Conservation (phyloP, 2,113 vertebrate genomes). For the Hydrochoerus hydrochaeris region DNA sequence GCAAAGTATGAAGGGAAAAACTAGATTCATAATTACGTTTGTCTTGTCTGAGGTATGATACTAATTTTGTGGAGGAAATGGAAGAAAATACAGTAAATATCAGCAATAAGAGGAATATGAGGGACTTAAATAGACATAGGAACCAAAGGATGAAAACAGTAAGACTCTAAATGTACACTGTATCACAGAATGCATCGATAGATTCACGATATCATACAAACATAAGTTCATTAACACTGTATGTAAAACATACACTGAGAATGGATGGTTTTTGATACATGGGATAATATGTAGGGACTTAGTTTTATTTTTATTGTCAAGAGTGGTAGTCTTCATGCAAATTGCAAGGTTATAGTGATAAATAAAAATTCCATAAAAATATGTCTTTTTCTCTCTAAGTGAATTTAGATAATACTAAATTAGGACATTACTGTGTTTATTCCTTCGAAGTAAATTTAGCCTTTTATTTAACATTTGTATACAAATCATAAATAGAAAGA, state of each 20-base stretch:
- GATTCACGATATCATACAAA: neutral
- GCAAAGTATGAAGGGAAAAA: neutral
- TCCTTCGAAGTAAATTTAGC: neutral
- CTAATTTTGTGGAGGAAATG: slow-evolving; percentile 33
- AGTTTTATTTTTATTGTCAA: neutral
- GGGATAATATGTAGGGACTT: neutral
- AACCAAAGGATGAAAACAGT: neutral
- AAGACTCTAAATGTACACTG: neutral
- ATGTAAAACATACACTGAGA: neutral
- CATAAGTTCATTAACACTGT: neutral
- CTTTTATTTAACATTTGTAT: neutral
- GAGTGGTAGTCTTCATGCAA: neutral
- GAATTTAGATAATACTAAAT: neutral
- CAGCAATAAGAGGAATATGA: neutral
- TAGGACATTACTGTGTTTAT: neutral
- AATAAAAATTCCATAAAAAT: neutral
- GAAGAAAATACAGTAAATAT: slow-evolving; percentile 23
- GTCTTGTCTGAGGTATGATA: neutral
- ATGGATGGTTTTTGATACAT: neutral
- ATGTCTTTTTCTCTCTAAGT: neutral
- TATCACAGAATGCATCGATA: neutral
- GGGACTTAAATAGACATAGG: neutral
- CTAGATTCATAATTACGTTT: neutral
- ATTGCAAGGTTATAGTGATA: neutral
- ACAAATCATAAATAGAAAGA: neutral